Percentiles rank a stretch among this genome's conserved stretches.
Evolutionary conservation across 1,140 invertebrate species (phyloP).

Genomic region (Scylla paramamosain): DNA sequence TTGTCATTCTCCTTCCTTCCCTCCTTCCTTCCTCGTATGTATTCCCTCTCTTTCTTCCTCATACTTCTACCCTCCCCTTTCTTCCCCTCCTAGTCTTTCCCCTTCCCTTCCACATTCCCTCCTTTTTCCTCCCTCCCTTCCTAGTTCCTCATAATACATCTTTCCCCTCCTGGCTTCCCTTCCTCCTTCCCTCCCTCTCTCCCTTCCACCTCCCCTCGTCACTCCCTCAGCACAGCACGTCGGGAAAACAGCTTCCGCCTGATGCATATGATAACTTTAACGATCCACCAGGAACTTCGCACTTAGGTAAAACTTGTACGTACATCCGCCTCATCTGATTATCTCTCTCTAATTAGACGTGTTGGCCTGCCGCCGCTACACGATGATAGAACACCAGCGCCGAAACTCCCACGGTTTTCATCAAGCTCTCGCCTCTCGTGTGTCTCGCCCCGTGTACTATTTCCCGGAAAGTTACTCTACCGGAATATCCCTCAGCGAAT

Average conservation of each 20-base stretch:
- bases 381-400: background rate
- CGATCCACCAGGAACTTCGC: too few species aligned
- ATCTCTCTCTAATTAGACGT: background rate
- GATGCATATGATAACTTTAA: background rate
- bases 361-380: background rate
- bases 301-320: background rate
- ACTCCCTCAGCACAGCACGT: background rate
- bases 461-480: conserved; percentile 3
- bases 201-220: background rate
- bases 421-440: background rate
- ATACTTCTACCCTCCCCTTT: too few species aligned
- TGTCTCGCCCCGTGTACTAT: background rate
- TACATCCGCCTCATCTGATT: background rate
- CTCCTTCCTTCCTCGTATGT: too few species aligned
- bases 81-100: too few species aligned
- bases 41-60: too few species aligned
- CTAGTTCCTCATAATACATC: background rate
- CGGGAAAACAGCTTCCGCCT: background rate
- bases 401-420: background rate
- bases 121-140: background rate
- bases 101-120: background rate
- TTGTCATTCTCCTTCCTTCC: too few species aligned
- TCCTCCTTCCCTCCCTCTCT: background rate
- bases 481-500: background rate
- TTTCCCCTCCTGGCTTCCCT: background rate